Percentiles rank a stretch among this genome's conserved stretches.
phyloP scores from a whole-genome alignment of 1,140 invertebrate species.

The Nilaparvata lugens region DNA sequence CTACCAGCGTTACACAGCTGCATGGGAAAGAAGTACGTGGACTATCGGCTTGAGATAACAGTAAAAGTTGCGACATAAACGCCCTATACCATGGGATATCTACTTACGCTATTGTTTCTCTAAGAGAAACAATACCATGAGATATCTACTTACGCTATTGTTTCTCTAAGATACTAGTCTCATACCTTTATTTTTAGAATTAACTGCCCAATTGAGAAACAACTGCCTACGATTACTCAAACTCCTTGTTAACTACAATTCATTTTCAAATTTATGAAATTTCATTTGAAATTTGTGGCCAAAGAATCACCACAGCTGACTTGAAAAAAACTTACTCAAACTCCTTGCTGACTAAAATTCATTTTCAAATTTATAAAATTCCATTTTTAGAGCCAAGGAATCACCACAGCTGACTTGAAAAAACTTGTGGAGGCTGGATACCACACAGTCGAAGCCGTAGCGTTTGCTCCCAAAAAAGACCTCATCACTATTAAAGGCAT shows the following conservation, averaged over 20 bases:
- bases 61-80: no score
- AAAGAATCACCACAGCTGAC: not conserved
- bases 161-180: no score
- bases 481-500: slow-evolving; percentile 91
- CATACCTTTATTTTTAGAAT: no score
- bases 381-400: slow-evolving; percentile 61
- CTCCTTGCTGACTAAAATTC: slow-evolving; percentile 3
- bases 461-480: slow-evolving; percentile 88
- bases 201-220: no score
- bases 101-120: no score
- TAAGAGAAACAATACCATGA: no score
- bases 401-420: slow-evolving; percentile 83
- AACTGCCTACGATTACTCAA: no score
- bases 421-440: slow-evolving; percentile 89
- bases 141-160: no score
- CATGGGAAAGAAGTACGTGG: no score
- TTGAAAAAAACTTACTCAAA: not conserved
- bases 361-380: not conserved
- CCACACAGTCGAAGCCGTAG: slow-evolving; percentile 91
- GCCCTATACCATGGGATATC: no score
- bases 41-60: no score
- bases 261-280: not conserved
- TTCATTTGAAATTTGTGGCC: slow-evolving; percentile 14
- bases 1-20: no score
- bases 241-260: not conserved